phyloP scores from a whole-genome alignment of 2,797 vertebrate genomes.

The Leontocebus nigricollis region DNA sequence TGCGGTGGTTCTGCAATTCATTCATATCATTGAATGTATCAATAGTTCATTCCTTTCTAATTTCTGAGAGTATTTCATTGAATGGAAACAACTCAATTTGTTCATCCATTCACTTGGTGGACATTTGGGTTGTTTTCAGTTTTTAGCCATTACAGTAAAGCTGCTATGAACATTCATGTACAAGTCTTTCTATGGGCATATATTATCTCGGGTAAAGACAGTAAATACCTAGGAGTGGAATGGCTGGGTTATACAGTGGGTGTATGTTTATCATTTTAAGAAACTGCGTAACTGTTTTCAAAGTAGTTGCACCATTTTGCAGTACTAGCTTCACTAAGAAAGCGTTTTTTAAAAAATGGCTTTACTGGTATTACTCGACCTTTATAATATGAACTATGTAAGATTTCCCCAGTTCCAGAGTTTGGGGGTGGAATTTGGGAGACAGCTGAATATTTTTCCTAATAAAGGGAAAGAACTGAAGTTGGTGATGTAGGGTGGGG shows the following conservation, averaged over 20 bases:
- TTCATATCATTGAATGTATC: neutral
- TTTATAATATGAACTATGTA: neutral
- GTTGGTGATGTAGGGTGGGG: neutral
- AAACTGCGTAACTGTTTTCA: neutral
- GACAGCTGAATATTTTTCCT: neutral
- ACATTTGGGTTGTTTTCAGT: neutral
- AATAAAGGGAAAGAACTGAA: neutral
- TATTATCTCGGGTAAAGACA: neutral
- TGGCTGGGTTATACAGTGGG: neutral
- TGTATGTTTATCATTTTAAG: neutral
- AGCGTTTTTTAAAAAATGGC: neutral
- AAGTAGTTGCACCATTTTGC: neutral
- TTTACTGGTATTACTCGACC: neutral
- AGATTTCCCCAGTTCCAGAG: neutral
- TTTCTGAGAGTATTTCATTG: neutral
- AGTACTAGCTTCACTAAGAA: neutral
- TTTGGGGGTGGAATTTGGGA: neutral
- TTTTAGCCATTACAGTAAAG: neutral
- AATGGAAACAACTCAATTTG: neutral
- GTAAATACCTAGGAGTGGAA: neutral
- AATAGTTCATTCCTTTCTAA: neutral
- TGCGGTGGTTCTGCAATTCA: neutral
- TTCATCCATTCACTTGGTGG: neutral
- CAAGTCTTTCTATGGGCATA: neutral
- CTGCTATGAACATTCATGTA: neutral